Evolutionary conservation across 2,113 vertebrate genomes (phyloP), one percentile per base, ranked within the genome.

Genomic region (Delphinus delphis): DNA sequence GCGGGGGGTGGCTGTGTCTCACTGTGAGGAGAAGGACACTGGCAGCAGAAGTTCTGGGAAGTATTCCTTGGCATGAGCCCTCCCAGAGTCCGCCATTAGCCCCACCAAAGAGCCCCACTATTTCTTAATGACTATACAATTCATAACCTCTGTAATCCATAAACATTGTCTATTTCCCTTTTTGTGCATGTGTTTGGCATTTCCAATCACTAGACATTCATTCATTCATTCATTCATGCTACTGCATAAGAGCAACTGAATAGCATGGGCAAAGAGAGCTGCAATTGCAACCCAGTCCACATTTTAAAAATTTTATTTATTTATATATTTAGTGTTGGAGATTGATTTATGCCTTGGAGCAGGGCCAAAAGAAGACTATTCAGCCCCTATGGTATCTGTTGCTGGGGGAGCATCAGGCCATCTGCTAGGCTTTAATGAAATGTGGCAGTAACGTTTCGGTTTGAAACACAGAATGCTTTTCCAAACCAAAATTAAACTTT

Each of bases 401-500:
- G 38, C 50, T 90, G 33, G 70, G 47, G 41, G 73, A 63, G 70
- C 70, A 83, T 10, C 11, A 77, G 33, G 44, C 79, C 76, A 58
- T 92, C 94, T 92, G 58, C 71, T 60, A 47, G 36, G 44, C 47
- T 81, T 50, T 70, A 95, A 83, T 67, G 76, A 93, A 70, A 73
- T 15, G 6, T 82, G 44, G 47, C 74, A 86, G 65, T 60, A 96
- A 88, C 50, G 79, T 92, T 93, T 92, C 82, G 77, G 63, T 93
- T 90, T 95, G 83, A 88, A 95, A 81, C 70, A 92, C 23, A 81
- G 55, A 90, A 83, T 90, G 41, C 80, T 67, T 95, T 92, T 77
- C 67, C 36, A 93, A 89, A 89, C n/a, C 38, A 20, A 89, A 83
- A 88, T 84, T 76, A 62, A 82, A 97, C 41, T 63, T 95, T 53